Evolutionary conservation across 1,140 invertebrate species (phyloP), one percentile per base, ranked within the genome.

Genomic region (Eufriesea mexicana): DNA sequence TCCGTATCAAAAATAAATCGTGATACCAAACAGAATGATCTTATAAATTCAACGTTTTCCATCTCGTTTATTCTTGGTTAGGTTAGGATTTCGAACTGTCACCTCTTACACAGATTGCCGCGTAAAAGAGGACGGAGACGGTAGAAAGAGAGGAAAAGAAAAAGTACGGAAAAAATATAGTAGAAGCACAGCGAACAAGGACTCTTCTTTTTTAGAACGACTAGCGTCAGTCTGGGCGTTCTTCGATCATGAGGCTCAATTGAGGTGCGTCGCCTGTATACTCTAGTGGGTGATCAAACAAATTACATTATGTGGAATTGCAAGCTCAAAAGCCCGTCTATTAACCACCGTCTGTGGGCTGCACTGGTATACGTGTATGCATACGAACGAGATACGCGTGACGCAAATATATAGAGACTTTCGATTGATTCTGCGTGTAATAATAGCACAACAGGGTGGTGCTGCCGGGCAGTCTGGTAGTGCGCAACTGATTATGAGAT

Each of bases 371-470:
- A 67, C 57, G 67, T 68, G 54, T 51, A 62, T 59, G 35, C 70
- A 79, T 73, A 71, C 59, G 62, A 45, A 59, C 64, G 72, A 86
- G 75, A 80, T 77, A 70, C 70, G 62, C 83, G 78, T 82, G 86
- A 87, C 78, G 85, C 83, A 84, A 84, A 84, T 71, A 64, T 55
- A 87, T 72, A 79, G 78, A 61, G 73, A 87, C 85, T 88, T 88
- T 87, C 85, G 85, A 88, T 88, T 88, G 86, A 88, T 88, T 88
- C 81, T 83, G 79, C 83, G 83, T 87, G 80, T 88, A 88, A 88
- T 87, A 88, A 88, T 88, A 88, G 87, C 78, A 75, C 66, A 80
- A 84, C 75, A 82, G 82, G 78, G 82, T 66, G 85, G 76, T 79
- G 83, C 86, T 88, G 85, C 85, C 86, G 86, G 75, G 83, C 78